Evolutionary conservation across 2,797 vertebrate genomes (phyloP).

Genomic region (Poeciliopsis presidionis): DNA sequence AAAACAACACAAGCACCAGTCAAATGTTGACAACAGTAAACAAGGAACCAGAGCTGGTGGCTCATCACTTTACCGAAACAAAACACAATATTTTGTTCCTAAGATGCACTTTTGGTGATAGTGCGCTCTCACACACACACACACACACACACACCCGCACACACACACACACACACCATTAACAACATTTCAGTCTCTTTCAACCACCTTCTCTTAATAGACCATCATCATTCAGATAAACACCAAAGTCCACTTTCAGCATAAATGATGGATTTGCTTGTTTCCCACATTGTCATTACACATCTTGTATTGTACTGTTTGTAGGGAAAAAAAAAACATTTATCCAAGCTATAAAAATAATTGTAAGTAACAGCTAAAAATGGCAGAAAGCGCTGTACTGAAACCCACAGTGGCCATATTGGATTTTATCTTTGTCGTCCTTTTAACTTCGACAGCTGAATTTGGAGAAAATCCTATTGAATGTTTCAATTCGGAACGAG

Average conservation of each 20-base stretch:
- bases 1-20: background rate
- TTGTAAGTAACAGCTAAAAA: background rate
- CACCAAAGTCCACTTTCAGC: slow-evolving; percentile 51
- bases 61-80: background rate
- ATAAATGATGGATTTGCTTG: slow-evolving; percentile 23
- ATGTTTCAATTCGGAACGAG: background rate
- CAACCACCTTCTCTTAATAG: slow-evolving; percentile 34
- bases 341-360: background rate
- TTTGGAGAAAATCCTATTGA: background rate
- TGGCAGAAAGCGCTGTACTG: background rate
- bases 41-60: background rate
- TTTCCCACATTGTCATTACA: slow-evolving; percentile 9
- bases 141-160: background rate
- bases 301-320: background rate
- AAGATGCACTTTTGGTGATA: slow-evolving; percentile 79
- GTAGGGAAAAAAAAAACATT: too few relatives aligned
- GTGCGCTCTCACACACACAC: slow-evolving; percentile 34
- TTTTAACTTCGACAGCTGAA: background rate
- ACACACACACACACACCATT: slow-evolving; percentile 40
- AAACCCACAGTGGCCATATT: background rate
- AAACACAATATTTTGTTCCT: slow-evolving; percentile 31
- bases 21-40: background rate
- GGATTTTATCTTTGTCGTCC: background rate
- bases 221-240: slow-evolving; percentile 35
- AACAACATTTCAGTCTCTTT: slow-evolving; percentile 31